These are phyloP conservation scores for Moxostoma hubbsi DNA, from an alignment of 2,797 vertebrate genomes.

Conservation along the genomic window DNA sequence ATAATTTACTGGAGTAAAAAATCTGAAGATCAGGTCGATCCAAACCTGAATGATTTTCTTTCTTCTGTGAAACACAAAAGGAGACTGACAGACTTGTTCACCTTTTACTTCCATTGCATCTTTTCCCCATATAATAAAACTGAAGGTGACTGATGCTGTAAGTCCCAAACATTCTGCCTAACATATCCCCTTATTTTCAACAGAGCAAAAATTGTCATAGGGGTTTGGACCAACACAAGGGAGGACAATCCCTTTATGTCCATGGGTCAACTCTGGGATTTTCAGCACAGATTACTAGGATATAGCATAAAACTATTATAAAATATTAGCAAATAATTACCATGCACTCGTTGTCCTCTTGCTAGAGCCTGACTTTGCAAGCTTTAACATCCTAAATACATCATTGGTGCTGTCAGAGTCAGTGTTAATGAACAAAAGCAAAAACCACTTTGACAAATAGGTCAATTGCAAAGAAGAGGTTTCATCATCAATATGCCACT, in stretches of 20 bases:
- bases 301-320: neutral
- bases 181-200: too few relatives aligned
- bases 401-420: constrained; percentile 36
- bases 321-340: constrained; percentile 4
- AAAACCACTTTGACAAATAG: constrained; percentile 39
- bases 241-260: neutral
- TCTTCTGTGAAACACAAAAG: too few relatives aligned
- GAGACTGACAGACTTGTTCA: too few relatives aligned
- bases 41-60: too few relatives aligned
- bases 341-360: constrained; percentile 37
- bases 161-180: too few relatives aligned
- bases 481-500: constrained; percentile 25
- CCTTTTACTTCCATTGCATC: too few relatives aligned
- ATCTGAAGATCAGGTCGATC: too few relatives aligned
- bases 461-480: constrained; percentile 49
- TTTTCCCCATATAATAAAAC: too few relatives aligned
- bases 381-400: constrained; percentile 37
- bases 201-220: too few relatives aligned
- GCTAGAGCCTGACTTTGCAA: constrained; percentile 13
- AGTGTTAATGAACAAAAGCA: constrained; percentile 40
- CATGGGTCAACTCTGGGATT: constrained; percentile 14
- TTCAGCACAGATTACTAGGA: constrained; percentile 12
- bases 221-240: too few relatives aligned
- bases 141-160: too few relatives aligned
- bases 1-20: too few relatives aligned